Evolutionary conservation across 2,888 invertebrate species (phyloP), one percentile per base, ranked within the genome.

Genomic region (Busseola fusca): DNA sequence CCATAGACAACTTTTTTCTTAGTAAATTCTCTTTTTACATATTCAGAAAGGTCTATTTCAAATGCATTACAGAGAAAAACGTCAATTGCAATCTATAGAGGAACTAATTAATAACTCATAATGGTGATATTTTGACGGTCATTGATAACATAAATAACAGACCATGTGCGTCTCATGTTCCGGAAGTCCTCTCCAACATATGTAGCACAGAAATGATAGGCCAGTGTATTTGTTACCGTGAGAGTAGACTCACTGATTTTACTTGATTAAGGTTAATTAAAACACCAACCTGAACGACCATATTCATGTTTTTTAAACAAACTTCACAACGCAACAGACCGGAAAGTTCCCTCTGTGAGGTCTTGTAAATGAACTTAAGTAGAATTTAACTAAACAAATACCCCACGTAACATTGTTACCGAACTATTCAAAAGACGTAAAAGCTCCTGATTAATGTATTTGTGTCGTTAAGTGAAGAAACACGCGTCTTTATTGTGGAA

Each of bases 191-290:
- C 74, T 79, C 72, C 74, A 76, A 54, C 83, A 84, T 82, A 80
- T 81, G 77, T 80, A 75, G 80, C 78, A 87, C 84, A 76, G 76
- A 86, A 86, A 85, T 86, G 85, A 88, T 90, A 89, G 85, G 87
- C 87, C 80, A 87, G 84, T 85, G 87, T 87, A 82, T 87, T 90
- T 88, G 88, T 88, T 89, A 89, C 90, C 92, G 92, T 93, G 92
- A 91, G 92, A 92, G 83, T 78, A 54, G 62, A 84, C 84, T 86
- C 87, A 67, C 72, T 89, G 88, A 84, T 90, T 89, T 88, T 86
- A 57, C 90, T 90, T 93, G 92, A 94, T 94, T 94, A 92, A 92
- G 88, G 88, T 90, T 93, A 94, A 94, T 95, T 93, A 92, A 93
- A 92, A 88, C 90, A 89, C 87, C 56, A 72, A 68, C 52, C 64